Base-by-base conservation (phyloP, 1,140 invertebrate genomes). In the Pseudomyrmex cubaensis region DNA sequence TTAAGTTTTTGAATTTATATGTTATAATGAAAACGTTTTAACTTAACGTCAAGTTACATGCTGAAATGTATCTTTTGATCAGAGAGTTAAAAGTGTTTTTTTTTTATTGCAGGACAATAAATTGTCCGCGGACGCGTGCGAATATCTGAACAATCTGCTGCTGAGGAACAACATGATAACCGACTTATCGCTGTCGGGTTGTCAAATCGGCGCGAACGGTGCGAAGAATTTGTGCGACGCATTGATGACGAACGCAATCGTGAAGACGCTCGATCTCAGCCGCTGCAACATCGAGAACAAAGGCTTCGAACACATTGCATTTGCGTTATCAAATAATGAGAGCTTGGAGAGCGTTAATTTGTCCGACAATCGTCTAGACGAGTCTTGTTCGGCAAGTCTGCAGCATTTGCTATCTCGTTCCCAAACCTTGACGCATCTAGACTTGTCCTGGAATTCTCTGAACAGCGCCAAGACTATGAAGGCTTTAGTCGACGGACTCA, bases 391-490 rank as follows among this genome's bases (percentile, higher is more conserved):
- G 1, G 35, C 85, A 35, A 48, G 83, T 44, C 77, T 95, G 8
- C 46, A 85, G 52, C 85, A 78, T 35, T 87, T 92, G 87, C 76
- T 90, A 3, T 82, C 4, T 1, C 84, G 90, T 74, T 94, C 93
- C 56, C 88, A 93, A 8, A 90, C 76, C 13, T 52, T 95, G 57
- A 89, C 89, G 17, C 77, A 91, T 62, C 85, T 95, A 20, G 89
- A 95, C 87, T 75, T 95, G 4, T 95, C 94, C 0, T 95, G 94
- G 94, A 95, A 95, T 87, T 87, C 82, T 48, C 84, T 94, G 13
- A 82, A 76, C 7, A 85, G 83, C 17, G 86, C 78, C 80, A 87
- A 90, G 80, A 86, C 87, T 82, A 92, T 90, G 87, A 91, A 90
- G 78, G 84, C 69, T 54, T 83, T 95, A 73, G 83, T 92, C 13